Evolutionary conservation across 2,113 vertebrate species (phyloP).

Genomic region (Synchiropus splendidus): DNA sequence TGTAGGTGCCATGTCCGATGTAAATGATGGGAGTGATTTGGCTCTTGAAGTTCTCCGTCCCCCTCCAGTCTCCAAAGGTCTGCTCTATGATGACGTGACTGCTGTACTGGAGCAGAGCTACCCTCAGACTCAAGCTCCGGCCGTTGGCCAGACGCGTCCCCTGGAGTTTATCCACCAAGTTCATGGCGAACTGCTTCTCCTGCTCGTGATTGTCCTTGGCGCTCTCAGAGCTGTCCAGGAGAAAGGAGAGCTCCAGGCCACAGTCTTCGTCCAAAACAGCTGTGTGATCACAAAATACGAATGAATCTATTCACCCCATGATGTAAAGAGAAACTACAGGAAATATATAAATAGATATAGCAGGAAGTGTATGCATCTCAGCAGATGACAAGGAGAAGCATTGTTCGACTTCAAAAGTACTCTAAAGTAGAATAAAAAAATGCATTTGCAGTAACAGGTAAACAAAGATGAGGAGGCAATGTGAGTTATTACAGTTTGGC

Average conservation of each 20-base stretch:
- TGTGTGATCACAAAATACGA: constrained; percentile 25
- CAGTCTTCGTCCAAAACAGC: constrained; percentile 77
- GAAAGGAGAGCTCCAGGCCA: constrained; percentile 77
- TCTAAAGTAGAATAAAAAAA: not conserved
- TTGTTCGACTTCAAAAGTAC: not conserved
- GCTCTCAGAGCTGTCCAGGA: constrained; percentile 86
- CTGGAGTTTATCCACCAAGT: constrained; percentile 74
- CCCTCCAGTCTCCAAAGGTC: constrained; percentile 78
- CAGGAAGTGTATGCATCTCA: too few species aligned
- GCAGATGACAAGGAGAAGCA: not conserved
- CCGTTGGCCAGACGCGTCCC: constrained; percentile 66
- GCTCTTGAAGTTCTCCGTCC: constrained; percentile 73
- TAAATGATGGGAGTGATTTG: constrained; percentile 69
- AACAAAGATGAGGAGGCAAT: not conserved
- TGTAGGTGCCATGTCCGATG: constrained; percentile 86
- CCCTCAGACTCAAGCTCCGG: constrained; percentile 70
- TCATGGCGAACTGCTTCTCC: constrained; percentile 77
- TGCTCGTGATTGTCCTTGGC: constrained; percentile 79
- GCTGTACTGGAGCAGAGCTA: constrained; percentile 84
- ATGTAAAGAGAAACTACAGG: too few species aligned
- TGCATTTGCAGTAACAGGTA: not conserved
- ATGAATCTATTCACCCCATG: too few species aligned
- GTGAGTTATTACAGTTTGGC: too few species aligned
- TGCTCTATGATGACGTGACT: constrained; percentile 82
- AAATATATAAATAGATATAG: too few species aligned